Evolutionary conservation across 2,888 invertebrate species (phyloP).

Genomic region (Tipula lateralis): DNA sequence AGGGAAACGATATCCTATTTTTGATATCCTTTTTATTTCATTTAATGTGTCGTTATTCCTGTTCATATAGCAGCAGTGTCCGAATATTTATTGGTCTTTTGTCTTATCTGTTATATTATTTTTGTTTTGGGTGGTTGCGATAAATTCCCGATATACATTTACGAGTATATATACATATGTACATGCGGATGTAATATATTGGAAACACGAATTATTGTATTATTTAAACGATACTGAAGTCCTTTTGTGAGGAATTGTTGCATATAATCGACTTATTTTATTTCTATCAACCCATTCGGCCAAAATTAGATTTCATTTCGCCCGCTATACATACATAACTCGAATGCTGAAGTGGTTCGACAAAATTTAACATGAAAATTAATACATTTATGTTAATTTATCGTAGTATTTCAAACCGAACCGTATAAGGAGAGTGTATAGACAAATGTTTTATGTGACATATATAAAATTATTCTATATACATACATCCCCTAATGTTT

Average conservation of each 20-base stretch:
- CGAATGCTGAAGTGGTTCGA: background rate
- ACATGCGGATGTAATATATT: background rate
- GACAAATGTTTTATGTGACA: background rate
- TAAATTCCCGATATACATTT: background rate
- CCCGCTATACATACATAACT: background rate
- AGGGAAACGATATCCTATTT: background rate
- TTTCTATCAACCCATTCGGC: slow-evolving; percentile 11
- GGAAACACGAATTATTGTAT: background rate
- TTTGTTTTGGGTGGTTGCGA: background rate
- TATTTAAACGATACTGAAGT: background rate
- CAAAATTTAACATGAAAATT: background rate
- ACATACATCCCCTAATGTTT: background rate
- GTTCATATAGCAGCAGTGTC: background rate
- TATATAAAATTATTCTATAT: background rate
- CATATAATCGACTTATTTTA: background rate
- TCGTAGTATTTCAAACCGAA: background rate
- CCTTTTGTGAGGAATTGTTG: background rate
- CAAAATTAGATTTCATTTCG: background rate
- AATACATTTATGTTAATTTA: background rate
- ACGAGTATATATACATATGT: background rate
- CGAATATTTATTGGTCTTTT: slow-evolving; percentile 24
- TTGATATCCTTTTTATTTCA: slow-evolving; percentile 15
- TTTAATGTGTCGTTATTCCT: slow-evolving; percentile 1
- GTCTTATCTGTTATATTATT: background rate
- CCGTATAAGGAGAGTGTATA: background rate